Base-by-base conservation (phyloP, 2,888 invertebrate species). In the Microplitis manilae region DNA sequence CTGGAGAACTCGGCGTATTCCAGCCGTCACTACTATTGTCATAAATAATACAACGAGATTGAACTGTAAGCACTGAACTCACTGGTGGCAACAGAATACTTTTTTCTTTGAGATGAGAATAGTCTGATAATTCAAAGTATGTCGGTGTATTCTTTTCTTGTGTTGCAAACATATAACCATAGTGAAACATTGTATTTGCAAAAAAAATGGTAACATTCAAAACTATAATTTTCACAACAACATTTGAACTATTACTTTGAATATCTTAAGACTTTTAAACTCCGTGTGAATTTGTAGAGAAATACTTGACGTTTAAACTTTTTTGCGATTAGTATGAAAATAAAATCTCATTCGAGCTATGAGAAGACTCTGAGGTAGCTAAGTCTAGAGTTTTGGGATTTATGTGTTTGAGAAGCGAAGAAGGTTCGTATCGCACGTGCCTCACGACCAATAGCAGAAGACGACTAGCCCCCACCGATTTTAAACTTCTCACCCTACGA, bases 401-500 rank as follows among this genome's bases (percentile, higher is more conserved):
- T 90, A 89, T 89, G 87, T 84, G 83, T 84, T 87, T 84, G 82
- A 81, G 86, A 85, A 86, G 84, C 88, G 84, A 86, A 87, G 85
- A 87, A 87, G 87, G 86, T 86, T 85, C 85, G 83, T 78, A 83
- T 84, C 87, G 89, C 90, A 89, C 90, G 90, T 89, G 90, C 88
- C 89, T 83, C 73, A 62, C 72, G 78, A 83, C 90, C 89, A 90
- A 90, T 89, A 73, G 73, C 38, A 73, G 73, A 20, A 1, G 39
- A 60, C 50, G 4, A n/a, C 60, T 41, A 72, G 13, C 74, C 85
- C 86, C 88, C 86, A 83, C 87, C 81, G 77, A 62, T 67, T 76
- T 79, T 72, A 17, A 38, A 65, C 30, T 64, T 20, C 60, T 73
- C 74, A 71, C 70, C 64, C 70, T 65, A 68, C 68, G 79, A 79